Evolutionary conservation across 2,797 vertebrate genomes (phyloP).

Genomic region (Presbytis comata): DNA sequence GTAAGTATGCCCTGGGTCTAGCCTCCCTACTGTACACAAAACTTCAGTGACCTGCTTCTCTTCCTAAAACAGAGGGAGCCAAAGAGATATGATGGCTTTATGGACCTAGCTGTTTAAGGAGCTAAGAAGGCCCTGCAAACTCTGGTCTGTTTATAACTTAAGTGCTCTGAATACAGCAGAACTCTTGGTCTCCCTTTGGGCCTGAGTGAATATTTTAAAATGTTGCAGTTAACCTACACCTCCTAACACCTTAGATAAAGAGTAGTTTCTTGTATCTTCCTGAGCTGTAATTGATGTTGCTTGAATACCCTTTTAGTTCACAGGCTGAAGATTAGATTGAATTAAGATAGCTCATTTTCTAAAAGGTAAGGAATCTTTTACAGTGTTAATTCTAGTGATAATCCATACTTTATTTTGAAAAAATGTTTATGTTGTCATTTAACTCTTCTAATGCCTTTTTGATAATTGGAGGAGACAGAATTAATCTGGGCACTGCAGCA

Average conservation of each 20-base stretch:
- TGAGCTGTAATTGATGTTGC: neutral
- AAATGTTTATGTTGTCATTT: neutral
- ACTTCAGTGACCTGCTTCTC: neutral
- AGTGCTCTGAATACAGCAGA: neutral
- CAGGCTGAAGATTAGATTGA: neutral
- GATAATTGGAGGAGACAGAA: neutral
- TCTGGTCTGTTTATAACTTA: neutral
- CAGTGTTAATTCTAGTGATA: neutral
- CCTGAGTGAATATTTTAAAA: neutral
- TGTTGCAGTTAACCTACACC: neutral
- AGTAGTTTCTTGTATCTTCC: too few relatives aligned
- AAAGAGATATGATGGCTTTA: neutral
- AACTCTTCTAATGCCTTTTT: neutral
- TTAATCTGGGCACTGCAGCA: neutral
- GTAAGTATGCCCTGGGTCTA: too few relatives aligned
- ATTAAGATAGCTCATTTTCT: neutral
- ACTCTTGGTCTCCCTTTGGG: neutral
- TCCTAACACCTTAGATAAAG: neutral
- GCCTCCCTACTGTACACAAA: neutral
- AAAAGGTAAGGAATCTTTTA: neutral
- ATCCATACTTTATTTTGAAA: neutral
- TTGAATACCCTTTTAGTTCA: neutral
- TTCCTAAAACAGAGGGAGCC: neutral
- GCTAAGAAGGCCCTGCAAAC: neutral
- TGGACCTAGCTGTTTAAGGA: too few relatives aligned